Conservation (phyloP, 2,113 vertebrate genomes). For the Myocastor coypus region DNA sequence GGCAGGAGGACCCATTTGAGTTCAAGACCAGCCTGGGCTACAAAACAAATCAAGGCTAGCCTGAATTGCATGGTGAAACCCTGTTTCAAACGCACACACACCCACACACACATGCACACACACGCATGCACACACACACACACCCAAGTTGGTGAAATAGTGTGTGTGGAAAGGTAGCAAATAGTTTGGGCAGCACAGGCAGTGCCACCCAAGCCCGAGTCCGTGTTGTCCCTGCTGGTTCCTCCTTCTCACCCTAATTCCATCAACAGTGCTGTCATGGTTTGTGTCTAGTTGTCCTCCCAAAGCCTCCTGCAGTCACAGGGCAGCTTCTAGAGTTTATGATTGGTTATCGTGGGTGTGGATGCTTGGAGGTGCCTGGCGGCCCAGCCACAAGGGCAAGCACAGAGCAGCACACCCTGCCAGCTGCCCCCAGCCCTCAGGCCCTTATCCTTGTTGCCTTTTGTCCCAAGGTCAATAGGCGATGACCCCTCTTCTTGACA, state of each 20-base stretch:
- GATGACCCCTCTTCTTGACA: no score
- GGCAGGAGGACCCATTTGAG: background rate
- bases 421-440: background rate
- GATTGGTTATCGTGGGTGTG: no score
- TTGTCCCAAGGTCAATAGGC: no score
- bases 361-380: background rate
- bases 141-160: background rate
- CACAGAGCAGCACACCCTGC: background rate
- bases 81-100: background rate
- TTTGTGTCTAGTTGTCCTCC: no score
- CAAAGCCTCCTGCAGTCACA: no score
- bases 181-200: background rate
- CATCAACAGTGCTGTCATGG: background rate
- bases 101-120: background rate
- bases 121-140: no score
- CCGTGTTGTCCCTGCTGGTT: background rate
- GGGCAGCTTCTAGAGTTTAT: no score
- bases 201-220: background rate
- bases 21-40: background rate
- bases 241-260: background rate
- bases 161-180: background rate
- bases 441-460: background rate
- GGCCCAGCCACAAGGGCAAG: background rate
- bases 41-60: background rate
- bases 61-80: background rate